Conservation (phyloP, 2,888 invertebrate species). For the Macaria liturata region DNA sequence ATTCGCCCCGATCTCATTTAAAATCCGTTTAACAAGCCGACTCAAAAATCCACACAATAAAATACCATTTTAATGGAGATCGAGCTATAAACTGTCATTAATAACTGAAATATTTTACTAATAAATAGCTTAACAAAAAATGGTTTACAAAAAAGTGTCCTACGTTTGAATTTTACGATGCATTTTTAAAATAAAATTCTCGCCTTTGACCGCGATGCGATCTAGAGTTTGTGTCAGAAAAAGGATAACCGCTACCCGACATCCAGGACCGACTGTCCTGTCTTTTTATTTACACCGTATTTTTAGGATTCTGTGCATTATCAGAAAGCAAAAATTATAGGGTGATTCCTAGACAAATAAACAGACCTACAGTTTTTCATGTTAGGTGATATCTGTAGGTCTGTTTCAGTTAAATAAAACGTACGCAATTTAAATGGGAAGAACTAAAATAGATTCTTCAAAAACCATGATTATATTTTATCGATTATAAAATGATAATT, state of each 20-base stretch:
- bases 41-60: conserved; percentile 72
- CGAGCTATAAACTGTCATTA: conserved; percentile 72
- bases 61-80: conserved; percentile 72
- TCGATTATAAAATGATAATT: no score
- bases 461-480: no score
- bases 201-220: conserved; percentile 72
- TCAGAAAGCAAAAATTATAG: no score
- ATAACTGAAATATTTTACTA: conserved; percentile 77
- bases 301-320: conserved; percentile 19
- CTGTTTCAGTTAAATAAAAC: no score
- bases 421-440: no score
- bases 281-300: conserved; percentile 57
- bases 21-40: conserved; percentile 55
- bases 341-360: no score
- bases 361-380: no score
- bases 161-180: conserved; percentile 72
- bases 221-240: conserved; percentile 76
- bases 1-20: conserved; percentile 56
- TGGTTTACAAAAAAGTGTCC: conserved; percentile 66
- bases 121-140: conserved; percentile 51
- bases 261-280: conserved; percentile 63
- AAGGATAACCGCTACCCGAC: conserved; percentile 66
- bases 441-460: no score
- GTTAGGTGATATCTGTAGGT: no score
- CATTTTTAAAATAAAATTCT: conserved; percentile 61